Conservation (phyloP, 2,113 vertebrate species). For the Ciconia stormi region DNA sequence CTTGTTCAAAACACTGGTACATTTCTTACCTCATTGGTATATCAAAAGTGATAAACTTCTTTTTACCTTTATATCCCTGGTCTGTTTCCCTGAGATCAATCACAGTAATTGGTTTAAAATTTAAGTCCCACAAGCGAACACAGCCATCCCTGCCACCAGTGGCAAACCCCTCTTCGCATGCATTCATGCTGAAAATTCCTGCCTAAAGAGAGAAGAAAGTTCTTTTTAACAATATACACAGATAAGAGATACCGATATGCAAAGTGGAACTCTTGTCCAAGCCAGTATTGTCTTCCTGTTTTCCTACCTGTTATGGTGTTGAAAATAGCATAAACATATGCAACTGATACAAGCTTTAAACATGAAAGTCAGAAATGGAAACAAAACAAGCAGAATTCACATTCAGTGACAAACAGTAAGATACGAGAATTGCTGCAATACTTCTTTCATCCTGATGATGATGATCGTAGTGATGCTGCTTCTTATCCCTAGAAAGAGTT, state of each 20-base stretch:
- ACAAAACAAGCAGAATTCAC: neutral
- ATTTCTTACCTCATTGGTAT: neutral
- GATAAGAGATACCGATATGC: neutral
- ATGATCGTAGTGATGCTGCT: neutral
- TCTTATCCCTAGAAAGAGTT: neutral
- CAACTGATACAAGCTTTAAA: neutral
- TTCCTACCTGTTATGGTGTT: neutral
- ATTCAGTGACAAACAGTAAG: neutral
- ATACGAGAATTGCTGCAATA: neutral
- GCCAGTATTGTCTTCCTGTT: neutral
- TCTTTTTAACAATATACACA: neutral
- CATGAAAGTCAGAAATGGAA: neutral
- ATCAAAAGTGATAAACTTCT: neutral
- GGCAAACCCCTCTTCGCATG: constrained; percentile 97
- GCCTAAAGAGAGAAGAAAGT: constrained; percentile 79
- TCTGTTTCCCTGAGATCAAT: constrained; percentile 99
- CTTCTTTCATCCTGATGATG: neutral
- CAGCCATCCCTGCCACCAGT: constrained; percentile 97
- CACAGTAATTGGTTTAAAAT: constrained; percentile 99
- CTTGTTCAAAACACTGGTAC: neutral
- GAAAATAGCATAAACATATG: neutral
- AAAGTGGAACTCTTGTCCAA: neutral
- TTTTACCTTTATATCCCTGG: constrained; percentile 98
- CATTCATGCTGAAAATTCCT: constrained; percentile 99
- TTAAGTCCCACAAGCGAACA: constrained; percentile 97